These are phyloP conservation scores for Morbakka virulenta DNA, from an alignment of 30 jellyfish, hydroid and myxozoan genomes.

Conservation along the genomic window DNA sequence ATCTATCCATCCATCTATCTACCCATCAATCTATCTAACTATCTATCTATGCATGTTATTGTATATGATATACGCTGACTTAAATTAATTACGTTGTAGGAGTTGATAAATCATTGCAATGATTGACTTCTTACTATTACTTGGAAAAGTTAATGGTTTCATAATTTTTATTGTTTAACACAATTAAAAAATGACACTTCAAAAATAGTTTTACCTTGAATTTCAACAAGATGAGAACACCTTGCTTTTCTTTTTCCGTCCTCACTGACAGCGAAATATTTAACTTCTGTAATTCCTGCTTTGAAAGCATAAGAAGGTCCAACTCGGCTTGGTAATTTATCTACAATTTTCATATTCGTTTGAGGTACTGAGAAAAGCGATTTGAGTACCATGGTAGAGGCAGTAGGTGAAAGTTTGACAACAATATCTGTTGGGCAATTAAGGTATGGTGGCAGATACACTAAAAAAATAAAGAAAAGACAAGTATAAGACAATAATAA, in stretches of 20 bases:
- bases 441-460: slow-evolving; percentile 67
- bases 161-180: too few relatives aligned
- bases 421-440: slow-evolving; percentile 87
- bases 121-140: too few relatives aligned
- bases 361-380: slow-evolving; percentile 68
- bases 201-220: slow-evolving; percentile 52
- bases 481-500: neutral
- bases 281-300: slow-evolving; percentile 64
- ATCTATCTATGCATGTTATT: too few relatives aligned
- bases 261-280: slow-evolving; percentile 45
- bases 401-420: slow-evolving; percentile 46
- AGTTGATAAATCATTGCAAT: too few relatives aligned
- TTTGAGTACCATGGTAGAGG: slow-evolving; percentile 39
- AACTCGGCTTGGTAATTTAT: slow-evolving; percentile 42
- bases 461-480: slow-evolving; percentile 19
- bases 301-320: slow-evolving; percentile 49
- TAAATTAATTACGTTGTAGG: too few relatives aligned
- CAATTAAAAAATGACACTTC: neutral
- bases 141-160: too few relatives aligned
- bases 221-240: slow-evolving; percentile 63
- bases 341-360: slow-evolving; percentile 68
- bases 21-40: too few relatives aligned
- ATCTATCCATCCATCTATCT: too few relatives aligned
- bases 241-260: slow-evolving; percentile 34
- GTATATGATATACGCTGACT: too few relatives aligned